A percentile compares a stretch with the other conserved stretches of the same genome.
Evolutionary conservation across 2,113 vertebrate genomes (phyloP).

Genomic region (Neotoma lepida): DNA sequence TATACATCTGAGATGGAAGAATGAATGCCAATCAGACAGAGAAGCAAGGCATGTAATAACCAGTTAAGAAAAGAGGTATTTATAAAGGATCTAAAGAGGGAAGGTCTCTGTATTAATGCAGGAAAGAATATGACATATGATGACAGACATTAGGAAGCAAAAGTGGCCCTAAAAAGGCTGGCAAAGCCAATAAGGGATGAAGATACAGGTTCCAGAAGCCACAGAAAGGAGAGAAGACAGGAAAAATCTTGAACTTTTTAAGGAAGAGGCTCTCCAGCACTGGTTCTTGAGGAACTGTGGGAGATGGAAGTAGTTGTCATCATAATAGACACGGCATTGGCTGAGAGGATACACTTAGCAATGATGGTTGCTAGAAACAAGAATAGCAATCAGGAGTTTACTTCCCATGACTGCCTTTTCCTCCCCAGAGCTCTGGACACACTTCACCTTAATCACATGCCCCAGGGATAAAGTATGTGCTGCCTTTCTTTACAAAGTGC

Average conservation of each 20-base stretch:
- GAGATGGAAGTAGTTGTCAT: not conserved
- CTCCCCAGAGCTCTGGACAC: not conserved
- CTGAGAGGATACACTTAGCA: not conserved
- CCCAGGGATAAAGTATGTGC: not conserved
- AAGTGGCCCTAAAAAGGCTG: not conserved
- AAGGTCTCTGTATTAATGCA: not conserved
- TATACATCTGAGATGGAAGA: not conserved
- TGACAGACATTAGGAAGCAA: not conserved
- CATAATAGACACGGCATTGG: not conserved
- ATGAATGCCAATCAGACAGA: not conserved
- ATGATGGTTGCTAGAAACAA: not conserved
- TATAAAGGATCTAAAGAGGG: not conserved
- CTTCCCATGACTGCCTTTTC: not conserved
- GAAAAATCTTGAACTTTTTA: not conserved
- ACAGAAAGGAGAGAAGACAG: not conserved
- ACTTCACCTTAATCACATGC: not conserved
- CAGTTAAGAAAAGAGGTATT: not conserved
- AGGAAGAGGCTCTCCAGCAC: not conserved
- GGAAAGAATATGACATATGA: not conserved
- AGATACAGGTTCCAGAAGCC: not conserved
- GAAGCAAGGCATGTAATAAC: not conserved
- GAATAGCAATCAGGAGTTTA: not conserved
- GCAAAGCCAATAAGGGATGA: not conserved
- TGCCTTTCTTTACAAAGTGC: not conserved
- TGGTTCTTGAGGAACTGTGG: not conserved